Percentiles rank a stretch among this genome's conserved stretches.
These are phyloP conservation scores for Euproctis similis DNA, from an alignment of 2,888 invertebrate species.

Conservation along the genomic window DNA sequence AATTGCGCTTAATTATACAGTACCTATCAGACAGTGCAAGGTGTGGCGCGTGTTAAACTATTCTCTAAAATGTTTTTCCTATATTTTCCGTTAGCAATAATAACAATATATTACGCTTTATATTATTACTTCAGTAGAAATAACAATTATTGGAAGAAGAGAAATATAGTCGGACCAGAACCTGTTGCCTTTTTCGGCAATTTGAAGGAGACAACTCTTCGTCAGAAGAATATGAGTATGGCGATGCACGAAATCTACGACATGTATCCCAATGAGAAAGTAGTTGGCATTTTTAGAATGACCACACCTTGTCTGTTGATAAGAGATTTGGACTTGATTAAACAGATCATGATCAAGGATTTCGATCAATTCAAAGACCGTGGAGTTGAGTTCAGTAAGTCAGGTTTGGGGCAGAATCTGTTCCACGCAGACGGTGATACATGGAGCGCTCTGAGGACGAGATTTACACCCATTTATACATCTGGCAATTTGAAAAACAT, in stretches of 20 bases:
- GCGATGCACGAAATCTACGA: slow-evolving; percentile 21
- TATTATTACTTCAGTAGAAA: slow-evolving; percentile 18
- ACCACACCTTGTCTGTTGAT: slow-evolving; percentile 36
- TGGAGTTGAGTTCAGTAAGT: slow-evolving; percentile 34
- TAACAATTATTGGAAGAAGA: slow-evolving; percentile 17
- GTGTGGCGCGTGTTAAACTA: too few relatives aligned
- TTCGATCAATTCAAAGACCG: slow-evolving; percentile 42
- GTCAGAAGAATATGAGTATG: slow-evolving; percentile 11
- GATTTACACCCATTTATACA: slow-evolving; percentile 45
- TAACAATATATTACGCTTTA: not conserved
- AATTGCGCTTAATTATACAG: too few relatives aligned
- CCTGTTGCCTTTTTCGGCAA: slow-evolving; percentile 26
- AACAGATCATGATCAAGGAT: slow-evolving; percentile 44
- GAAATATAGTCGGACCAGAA: slow-evolving; percentile 20
- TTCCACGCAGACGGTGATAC: slow-evolving; percentile 40
- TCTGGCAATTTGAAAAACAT: slow-evolving; percentile 49
- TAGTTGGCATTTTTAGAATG: slow-evolving; percentile 30
- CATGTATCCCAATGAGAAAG: slow-evolving; percentile 23
- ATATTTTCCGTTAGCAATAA: not conserved
- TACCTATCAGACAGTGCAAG: too few relatives aligned
- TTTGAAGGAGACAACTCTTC: slow-evolving; percentile 15
- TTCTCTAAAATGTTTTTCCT: not conserved
- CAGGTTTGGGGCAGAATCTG: slow-evolving; percentile 38
- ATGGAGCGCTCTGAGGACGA: slow-evolving; percentile 37
- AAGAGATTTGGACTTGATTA: slow-evolving; percentile 42